Evolutionary conservation across 37 sponge, comb jelly and placozoan species (phyloP), one percentile per base, ranked within the genome.

Genomic region (Geodia barretti): DNA sequence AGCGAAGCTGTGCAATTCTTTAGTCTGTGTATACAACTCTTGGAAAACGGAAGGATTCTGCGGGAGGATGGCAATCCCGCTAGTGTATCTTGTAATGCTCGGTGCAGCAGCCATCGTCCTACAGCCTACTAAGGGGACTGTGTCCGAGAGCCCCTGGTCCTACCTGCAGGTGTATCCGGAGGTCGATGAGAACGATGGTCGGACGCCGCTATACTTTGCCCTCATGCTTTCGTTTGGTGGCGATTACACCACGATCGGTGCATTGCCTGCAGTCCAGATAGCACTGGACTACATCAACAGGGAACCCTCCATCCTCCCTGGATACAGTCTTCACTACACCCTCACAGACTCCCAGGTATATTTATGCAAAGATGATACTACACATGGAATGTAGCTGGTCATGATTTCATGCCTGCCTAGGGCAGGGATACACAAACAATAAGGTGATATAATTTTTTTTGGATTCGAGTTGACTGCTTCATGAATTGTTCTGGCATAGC

Each of bases 191-290:
- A 64, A 14, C 20, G 65, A 64, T 64, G 65, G 20, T 5, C 8
- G 54, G 14, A 47, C 54, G 54, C 25, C 72, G 7, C 38, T 79
- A 3, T 79, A n/a, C 60, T 68, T 79, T 30, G 70, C 71, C 5
- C 70, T 79, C 17, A 67, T 79, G 41, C 40, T 79, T 70, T 79
- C 80, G 20, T 79, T 79, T 79, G 80, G 80, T n/a, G 80, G 80
- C 8, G 71, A n/a, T 58, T 79, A 64, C n/a, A 79, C 32, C 24
- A 79, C 68, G 60, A 31, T 40, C 7, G 70, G 70, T 4, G 36
- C 70, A 2, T 29, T 79, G 29, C 80, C 80, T 41, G 80, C 68
- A 1, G 65, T 79, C 23, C 80, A 79, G 65, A 2, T 68, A 42
- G 80, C 80, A 11, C 41, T 79, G 59, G 80, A 79, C 59, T 25